Percentiles rank a stretch among this genome's conserved stretches.
Evolutionary conservation across 2,797 vertebrate species (phyloP).

Genomic region (Calcarius lapponicus): DNA sequence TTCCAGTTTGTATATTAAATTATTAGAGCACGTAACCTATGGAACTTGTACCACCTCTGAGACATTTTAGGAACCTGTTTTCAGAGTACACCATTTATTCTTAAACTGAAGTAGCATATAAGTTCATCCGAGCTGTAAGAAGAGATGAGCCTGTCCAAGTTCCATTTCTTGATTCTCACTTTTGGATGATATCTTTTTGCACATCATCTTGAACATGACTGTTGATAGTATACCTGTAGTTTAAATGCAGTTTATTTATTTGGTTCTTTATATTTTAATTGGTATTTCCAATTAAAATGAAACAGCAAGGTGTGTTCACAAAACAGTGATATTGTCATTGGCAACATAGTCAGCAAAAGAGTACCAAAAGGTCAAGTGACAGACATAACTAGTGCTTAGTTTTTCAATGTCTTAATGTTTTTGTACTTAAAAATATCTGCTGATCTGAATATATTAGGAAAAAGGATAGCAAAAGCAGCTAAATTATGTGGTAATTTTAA

Average conservation of each 20-base stretch:
- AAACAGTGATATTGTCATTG: neutral
- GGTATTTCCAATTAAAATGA: neutral
- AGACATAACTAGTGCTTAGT: neutral
- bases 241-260: neutral
- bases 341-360: neutral
- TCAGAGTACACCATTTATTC: neutral
- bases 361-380: neutral
- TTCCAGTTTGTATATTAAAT: neutral
- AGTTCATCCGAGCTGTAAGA: neutral
- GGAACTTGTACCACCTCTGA: neutral
- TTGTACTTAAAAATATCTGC: neutral
- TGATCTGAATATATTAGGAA: neutral
- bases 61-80: neutral
- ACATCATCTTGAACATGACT: neutral
- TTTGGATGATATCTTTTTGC: neutral
- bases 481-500: slow-evolving; percentile 11
- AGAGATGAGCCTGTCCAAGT: neutral
- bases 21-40: neutral
- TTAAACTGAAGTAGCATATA: neutral
- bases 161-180: neutral
- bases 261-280: neutral
- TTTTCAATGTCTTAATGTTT: neutral
- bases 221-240: neutral
- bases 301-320: neutral
- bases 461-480: neutral